Percentiles rank a stretch among this genome's conserved stretches.
phyloP scores from a whole-genome alignment of 2,888 invertebrate genomes.

The Hyposoter didymator region DNA sequence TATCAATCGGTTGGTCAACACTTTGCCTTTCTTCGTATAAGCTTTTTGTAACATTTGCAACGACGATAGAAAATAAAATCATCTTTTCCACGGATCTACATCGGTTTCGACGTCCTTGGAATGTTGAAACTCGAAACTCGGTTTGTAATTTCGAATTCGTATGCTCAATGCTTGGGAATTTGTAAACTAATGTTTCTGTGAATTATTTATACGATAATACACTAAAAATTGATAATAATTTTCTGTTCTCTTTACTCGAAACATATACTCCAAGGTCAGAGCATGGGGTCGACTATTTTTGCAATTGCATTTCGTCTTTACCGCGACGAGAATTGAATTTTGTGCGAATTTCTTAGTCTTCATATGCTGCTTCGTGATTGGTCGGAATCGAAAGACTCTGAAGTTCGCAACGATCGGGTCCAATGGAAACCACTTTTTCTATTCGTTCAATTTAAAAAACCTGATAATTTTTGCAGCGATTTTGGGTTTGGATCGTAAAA shows the following conservation, averaged over 20 bases:
- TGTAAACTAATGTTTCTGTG: conserved; percentile 51
- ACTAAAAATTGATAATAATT: neutral
- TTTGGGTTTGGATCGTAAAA: too few relatives aligned
- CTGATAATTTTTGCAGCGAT: too few relatives aligned
- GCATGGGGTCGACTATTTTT: neutral
- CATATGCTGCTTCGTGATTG: neutral
- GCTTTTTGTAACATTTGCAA: neutral
- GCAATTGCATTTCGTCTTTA: neutral
- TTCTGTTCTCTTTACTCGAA: neutral
- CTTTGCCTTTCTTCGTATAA: neutral
- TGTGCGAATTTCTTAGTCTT: neutral
- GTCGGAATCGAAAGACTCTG: neutral
- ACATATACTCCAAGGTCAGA: neutral
- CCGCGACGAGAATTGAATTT: neutral
- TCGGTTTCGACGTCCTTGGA: neutral
- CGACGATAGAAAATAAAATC: neutral
- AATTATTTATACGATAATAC: conserved; percentile 52
- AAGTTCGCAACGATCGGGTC: too few relatives aligned
- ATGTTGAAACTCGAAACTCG: neutral
- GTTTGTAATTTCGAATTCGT: conserved; percentile 20
- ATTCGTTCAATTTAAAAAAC: too few relatives aligned
- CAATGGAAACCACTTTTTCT: too few relatives aligned
- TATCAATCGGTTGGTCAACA: neutral
- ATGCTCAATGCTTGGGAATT: conserved; percentile 25
- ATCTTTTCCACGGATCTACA: neutral